Evolutionary conservation across 2,113 vertebrate species (phyloP).

Genomic region (Alosa alosa): DNA sequence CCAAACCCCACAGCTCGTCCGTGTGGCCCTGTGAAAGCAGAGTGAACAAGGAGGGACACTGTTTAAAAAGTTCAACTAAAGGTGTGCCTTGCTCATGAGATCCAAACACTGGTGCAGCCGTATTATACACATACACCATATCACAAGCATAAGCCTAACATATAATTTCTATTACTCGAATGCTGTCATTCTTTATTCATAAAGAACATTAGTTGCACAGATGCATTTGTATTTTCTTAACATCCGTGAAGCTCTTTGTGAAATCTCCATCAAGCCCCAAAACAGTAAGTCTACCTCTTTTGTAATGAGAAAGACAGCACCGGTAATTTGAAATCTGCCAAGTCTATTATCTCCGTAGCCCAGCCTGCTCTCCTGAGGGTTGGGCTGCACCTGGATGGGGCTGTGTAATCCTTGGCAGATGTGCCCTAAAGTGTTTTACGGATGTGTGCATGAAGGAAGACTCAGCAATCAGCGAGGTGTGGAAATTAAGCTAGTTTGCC

Average conservation of each 20-base stretch:
- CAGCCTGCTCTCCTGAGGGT: neutral
- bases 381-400: conserved; percentile 6
- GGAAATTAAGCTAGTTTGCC: neutral
- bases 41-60: neutral
- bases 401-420: conserved; percentile 3
- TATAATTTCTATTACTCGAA: neutral
- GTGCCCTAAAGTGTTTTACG: neutral
- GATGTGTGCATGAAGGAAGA: neutral
- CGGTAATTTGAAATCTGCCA: neutral
- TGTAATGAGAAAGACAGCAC: neutral
- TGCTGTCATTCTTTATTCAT: no score
- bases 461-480: neutral
- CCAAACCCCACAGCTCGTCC: conserved; percentile 95
- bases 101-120: neutral
- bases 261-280: neutral
- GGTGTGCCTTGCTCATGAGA: neutral
- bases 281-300: neutral
- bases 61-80: neutral
- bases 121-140: neutral
- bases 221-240: neutral
- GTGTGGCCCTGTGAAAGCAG: conserved; percentile 82
- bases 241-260: neutral
- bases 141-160: neutral
- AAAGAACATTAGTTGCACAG: no score
- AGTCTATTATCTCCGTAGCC: neutral